Base-by-base conservation (phyloP, 1,140 invertebrate species). In the Drosophila arizonae region DNA sequence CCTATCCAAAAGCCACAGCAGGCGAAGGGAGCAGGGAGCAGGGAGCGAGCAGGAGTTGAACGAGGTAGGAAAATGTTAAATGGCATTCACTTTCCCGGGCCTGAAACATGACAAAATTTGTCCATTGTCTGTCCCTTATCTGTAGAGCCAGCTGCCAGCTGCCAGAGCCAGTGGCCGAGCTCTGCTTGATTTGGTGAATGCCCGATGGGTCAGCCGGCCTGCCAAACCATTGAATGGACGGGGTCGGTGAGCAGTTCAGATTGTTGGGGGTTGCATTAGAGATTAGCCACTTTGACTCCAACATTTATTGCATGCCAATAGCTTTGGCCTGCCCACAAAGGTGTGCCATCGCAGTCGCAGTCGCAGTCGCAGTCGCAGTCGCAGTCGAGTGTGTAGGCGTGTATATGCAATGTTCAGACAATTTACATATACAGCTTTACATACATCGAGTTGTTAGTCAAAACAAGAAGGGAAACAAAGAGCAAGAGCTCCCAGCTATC, bases 241-340 rank as follows among this genome's bases (percentile, higher is more conserved):
- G 26, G 36, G 21, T 50, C 54, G 30, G 17, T 51, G n/a, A 9
- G 13, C 17, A 36, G 24, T 46, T 10, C n/a, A 6, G 30, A 43
- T 15, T 30, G 39, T 41, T 46, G 43, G 43, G n/a, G n/a, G 15
- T 3, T 46, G 15, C 21, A 46, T 57, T 55, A 30, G 28, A 68
- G 70, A 85, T 69, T 48, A 52, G 67, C 62, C 62, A 69, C 46
- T 33, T 71, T 71, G 77, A 77, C 64, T 61, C 64, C 67, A 72
- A 61, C 78, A 76, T 81, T 79, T 86, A 76, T 81, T 81, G 78
- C 67, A 76, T 87, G 81, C 72, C 81, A 86, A 86, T 87, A 81
- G 79, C 82, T 78, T 72, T 72, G 63, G 28, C 57, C 33, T 67
- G 33, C 36, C 45, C 26, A 60, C 69, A 61, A 69, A 57, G 61